Evolutionary conservation across 2,888 invertebrate species (phyloP), one percentile per base, ranked within the genome.

Genomic region (Cancer borealis): DNA sequence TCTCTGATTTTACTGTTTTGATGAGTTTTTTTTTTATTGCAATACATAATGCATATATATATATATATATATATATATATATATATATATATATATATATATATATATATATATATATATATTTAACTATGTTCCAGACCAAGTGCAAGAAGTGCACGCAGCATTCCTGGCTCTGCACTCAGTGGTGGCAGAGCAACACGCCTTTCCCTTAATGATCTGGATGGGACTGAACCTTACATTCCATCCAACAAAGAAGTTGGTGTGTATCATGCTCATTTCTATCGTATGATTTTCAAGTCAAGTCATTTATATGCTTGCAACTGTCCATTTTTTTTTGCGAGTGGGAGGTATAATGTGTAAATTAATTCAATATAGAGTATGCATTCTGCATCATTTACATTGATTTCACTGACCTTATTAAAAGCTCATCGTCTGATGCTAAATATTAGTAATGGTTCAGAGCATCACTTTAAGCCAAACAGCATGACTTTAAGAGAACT

Each of bases 81-180:
- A 79, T 92, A 92, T 92, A 92, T 79, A 92, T 92, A 92, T 79
- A 92, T 92, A 92, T 92, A 92, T 92, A 92, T 92, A 92, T 84
- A 92, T 79, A 92, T 73, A 92, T 89, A 88, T 88, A 92, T 47
- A 88, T 89, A 88, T 92, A 89, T 89, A 97, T 5, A 96, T 97
- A 96, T 26, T 73, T 3, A 26, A 73, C 73, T n/a, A 97, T 97
- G 60, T 88, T 93, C 0, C 95, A 95, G 95, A 49, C 92, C 93
- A 10, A 96, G 96, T 92, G 93, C 96, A 5, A 88, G 95, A 12
- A 93, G 94, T 79, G 89, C 93, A 3, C 93, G 96, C 30, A 96
- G 96, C 91, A 93, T 95, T 45, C 96, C 96, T n/a, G 95, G 95
- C 5, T 96, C 96, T 45, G 96, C 96, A 4, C 87, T 96, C 14